Evolutionary conservation across 2,797 vertebrate genomes (phyloP).

Genomic region (Xenentodon cancila): DNA sequence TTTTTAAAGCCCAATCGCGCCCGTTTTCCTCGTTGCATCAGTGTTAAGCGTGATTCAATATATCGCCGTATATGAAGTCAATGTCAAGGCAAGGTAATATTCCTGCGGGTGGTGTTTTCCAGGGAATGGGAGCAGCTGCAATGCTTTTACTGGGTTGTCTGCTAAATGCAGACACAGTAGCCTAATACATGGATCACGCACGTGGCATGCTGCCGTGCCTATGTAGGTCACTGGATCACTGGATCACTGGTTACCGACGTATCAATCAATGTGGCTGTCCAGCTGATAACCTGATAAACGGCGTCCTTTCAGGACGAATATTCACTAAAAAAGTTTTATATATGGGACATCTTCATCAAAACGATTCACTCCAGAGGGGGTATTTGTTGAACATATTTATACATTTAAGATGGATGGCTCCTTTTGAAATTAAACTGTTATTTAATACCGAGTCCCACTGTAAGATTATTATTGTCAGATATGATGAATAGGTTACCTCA

Average conservation of each 20-base stretch:
- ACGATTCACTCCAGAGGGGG: no score
- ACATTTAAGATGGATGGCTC: background rate
- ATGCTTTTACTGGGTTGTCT: slow-evolving; percentile 17
- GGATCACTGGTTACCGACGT: background rate
- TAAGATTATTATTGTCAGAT: no score
- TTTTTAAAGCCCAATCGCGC: background rate
- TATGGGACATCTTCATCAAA: background rate
- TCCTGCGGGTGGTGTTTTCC: slow-evolving; percentile 69
- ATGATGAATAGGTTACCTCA: no score
- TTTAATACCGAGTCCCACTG: no score
- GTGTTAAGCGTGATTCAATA: slow-evolving; percentile 8
- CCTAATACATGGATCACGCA: slow-evolving; percentile 29
- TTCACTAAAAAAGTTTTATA: background rate
- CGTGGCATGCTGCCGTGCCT: slow-evolving; percentile 46
- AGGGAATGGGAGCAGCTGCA: slow-evolving; percentile 56
- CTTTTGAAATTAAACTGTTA: no score
- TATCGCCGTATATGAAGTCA: slow-evolving; percentile 54
- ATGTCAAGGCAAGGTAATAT: slow-evolving; percentile 73
- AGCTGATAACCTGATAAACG: background rate
- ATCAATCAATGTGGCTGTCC: background rate
- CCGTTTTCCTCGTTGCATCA: background rate
- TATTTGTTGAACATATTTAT: background rate
- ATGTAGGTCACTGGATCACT: slow-evolving; percentile 24
- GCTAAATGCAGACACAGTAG: slow-evolving; percentile 38
- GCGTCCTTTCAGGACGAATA: background rate